These are phyloP conservation scores for Sicus ferrugineus DNA, from an alignment of 2,888 invertebrate genomes.

Conservation along the genomic window DNA sequence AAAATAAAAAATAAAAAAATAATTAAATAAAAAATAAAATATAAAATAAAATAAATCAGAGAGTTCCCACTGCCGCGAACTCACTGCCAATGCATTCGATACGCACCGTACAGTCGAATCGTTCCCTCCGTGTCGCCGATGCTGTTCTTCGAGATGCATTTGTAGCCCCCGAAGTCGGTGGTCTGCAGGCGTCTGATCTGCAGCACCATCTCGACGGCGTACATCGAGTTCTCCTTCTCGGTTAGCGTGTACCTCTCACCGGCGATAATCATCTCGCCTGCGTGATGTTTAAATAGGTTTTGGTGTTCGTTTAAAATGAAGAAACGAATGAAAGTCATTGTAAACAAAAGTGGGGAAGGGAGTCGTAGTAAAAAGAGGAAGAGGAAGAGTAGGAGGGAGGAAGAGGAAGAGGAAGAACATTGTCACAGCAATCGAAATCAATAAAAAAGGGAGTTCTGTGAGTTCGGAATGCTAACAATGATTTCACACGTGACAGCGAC, in stretches of 20 bases:
- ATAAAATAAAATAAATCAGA: no score
- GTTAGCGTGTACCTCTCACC: slow-evolving; percentile 86
- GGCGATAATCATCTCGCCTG: slow-evolving; percentile 91
- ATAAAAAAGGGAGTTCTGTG: slow-evolving; percentile 2
- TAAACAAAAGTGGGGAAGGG: slow-evolving; percentile 27
- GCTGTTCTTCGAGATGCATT: slow-evolving; percentile 91
- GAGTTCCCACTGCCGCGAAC: no score
- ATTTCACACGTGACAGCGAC: neutral
- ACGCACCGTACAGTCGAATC: slow-evolving; percentile 87
- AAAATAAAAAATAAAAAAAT: no score
- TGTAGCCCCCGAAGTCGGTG: slow-evolving; percentile 84
- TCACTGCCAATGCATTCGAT: neutral
- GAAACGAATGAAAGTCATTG: slow-evolving; percentile 36
- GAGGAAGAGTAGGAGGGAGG: neutral
- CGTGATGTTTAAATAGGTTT: slow-evolving; percentile 38
- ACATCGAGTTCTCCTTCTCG: slow-evolving; percentile 81
- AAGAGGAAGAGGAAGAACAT: neutral
- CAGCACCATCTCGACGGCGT: slow-evolving; percentile 85
- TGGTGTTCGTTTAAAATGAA: slow-evolving; percentile 23
- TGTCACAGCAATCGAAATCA: slow-evolving; percentile 25
- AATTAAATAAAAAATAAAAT: no score
- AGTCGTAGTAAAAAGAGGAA: neutral
- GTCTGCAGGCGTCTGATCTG: slow-evolving; percentile 78
- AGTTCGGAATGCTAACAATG: neutral
- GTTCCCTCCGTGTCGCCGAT: slow-evolving; percentile 91